Conservation (phyloP, 1,140 invertebrate species). For the Bombus ignitus region DNA sequence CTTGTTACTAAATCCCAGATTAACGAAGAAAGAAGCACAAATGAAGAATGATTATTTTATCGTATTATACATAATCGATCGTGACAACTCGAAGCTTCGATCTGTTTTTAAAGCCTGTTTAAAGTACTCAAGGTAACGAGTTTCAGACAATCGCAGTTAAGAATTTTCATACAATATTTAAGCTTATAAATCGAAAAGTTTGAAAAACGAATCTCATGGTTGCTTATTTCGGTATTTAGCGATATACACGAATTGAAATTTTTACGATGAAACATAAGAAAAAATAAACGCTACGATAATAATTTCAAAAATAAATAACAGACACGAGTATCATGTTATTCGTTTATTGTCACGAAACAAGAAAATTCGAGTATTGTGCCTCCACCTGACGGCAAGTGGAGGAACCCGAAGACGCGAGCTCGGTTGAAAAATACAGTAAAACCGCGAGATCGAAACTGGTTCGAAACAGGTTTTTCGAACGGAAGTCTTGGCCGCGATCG, state of each 20-base stretch:
- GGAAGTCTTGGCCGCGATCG: conserved; percentile 42
- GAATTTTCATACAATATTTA: too few species aligned
- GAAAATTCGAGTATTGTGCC: conserved; percentile 1
- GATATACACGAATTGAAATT: too few species aligned
- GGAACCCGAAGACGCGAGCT: neutral
- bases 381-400: conserved; percentile 27
- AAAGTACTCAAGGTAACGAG: too few species aligned
- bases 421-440: conserved; percentile 24
- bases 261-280: too few species aligned
- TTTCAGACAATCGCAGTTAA: too few species aligned
- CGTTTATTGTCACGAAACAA: neutral
- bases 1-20: neutral
- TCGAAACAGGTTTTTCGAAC: conserved; percentile 24
- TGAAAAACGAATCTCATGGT: too few species aligned
- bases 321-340: too few species aligned
- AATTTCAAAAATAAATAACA: too few species aligned
- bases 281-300: too few species aligned
- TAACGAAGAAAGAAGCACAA: too few species aligned
- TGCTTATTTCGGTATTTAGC: too few species aligned
- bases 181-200: too few species aligned
- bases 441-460: conserved; percentile 34
- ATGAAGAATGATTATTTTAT: neutral
- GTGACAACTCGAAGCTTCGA: neutral
- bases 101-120: neutral
- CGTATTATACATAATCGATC: neutral